Percentiles rank a stretch among this genome's conserved stretches.
phyloP scores from a whole-genome alignment of 2,113 vertebrate genomes.

The Colaptes auratus region DNA sequence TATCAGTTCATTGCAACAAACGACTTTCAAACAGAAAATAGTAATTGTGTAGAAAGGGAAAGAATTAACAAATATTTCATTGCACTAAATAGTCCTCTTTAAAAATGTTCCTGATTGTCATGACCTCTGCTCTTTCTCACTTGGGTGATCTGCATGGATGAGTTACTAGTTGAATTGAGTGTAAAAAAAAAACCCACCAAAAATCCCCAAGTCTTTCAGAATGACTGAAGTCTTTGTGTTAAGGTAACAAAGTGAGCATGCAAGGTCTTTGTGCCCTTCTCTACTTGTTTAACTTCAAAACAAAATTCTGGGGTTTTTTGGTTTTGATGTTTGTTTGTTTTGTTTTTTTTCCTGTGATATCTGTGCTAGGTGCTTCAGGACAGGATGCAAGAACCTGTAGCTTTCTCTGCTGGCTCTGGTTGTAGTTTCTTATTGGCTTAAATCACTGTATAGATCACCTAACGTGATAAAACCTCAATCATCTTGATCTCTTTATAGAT shows the following conservation, averaged over 20 bases:
- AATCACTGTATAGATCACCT: background rate
- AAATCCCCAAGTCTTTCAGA: background rate
- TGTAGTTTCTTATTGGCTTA: background rate
- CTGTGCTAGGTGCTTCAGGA: background rate
- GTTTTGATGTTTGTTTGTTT: too few relatives aligned
- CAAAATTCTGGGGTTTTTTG: background rate
- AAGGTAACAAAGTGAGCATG: background rate
- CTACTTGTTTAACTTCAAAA: background rate
- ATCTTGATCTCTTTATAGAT: background rate
- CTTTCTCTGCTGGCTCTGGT: background rate
- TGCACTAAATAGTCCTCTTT: background rate
- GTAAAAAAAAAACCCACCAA: background rate
- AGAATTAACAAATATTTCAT: background rate
- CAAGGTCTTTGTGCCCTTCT: background rate
- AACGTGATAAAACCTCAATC: background rate
- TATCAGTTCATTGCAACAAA: background rate
- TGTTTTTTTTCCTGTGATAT: background rate
- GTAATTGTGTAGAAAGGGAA: background rate
- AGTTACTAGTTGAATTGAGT: background rate
- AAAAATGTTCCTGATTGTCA: background rate
- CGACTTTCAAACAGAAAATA: background rate
- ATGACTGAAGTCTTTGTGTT: background rate
- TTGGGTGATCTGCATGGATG: background rate
- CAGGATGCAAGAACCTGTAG: background rate
- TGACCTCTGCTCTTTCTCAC: constrained; percentile 42